Percentiles rank a stretch among this genome's conserved stretches.
Evolutionary conservation across 2,888 invertebrate species (phyloP).

Genomic region (Synanthedon myopaeformis): DNA sequence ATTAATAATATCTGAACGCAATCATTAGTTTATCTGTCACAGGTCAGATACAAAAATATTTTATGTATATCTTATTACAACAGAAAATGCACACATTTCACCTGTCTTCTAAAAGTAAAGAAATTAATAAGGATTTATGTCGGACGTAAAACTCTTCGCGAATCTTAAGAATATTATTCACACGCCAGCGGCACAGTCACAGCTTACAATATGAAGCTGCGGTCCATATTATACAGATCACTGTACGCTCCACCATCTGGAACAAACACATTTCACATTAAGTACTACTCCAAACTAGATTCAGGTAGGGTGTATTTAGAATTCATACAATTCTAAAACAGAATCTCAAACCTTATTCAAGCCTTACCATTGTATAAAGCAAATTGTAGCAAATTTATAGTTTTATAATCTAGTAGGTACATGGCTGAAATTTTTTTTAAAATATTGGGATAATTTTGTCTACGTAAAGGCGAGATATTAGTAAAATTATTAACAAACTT

Average conservation of each 20-base stretch:
- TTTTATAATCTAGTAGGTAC: no score
- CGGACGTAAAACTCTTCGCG: conserved; percentile 33
- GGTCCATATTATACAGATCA: conserved; percentile 36
- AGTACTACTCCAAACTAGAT: no score
- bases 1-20: conserved; percentile 58
- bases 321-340: no score
- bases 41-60: conserved; percentile 63
- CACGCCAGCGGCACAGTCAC: conserved; percentile 38
- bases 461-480: no score
- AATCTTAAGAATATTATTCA: conserved; percentile 47
- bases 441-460: no score
- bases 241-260: conserved; percentile 16
- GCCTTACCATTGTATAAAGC: no score
- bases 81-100: conserved; percentile 58
- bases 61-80: conserved; percentile 46
- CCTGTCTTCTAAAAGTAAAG: conserved; percentile 44
- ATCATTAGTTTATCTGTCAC: conserved; percentile 45
- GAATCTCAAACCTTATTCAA: no score
- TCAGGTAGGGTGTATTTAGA: no score
- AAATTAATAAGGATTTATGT: conserved; percentile 39
- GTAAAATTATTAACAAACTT: no score
- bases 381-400: no score
- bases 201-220: conserved; percentile 53
- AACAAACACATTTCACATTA: not conserved
- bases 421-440: no score